Evolutionary conservation across 2,113 vertebrate species (phyloP).

Genomic region (Apaloderma vittatum): DNA sequence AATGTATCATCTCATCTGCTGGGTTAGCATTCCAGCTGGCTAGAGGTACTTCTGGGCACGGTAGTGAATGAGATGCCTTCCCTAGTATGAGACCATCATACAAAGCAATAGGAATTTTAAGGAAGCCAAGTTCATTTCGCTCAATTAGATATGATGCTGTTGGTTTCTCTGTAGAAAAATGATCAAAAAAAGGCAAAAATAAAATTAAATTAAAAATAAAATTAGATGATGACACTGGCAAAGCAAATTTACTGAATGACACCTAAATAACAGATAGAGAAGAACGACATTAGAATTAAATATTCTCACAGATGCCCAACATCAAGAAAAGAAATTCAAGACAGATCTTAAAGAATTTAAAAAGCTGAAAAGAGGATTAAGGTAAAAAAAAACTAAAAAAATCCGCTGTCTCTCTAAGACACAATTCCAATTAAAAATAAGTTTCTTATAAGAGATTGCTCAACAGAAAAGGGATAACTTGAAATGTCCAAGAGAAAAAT

Average conservation of each 20-base stretch:
- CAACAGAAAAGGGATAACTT: not conserved
- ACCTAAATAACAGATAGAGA: not conserved
- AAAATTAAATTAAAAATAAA: not conserved
- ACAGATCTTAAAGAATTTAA: not conserved
- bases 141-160: not conserved
- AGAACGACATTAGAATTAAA: not conserved
- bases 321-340: not conserved
- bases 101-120: not conserved
- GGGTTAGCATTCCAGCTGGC: not conserved
- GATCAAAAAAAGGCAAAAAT: not conserved
- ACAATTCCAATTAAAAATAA: not conserved
- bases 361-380: not conserved
- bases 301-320: not conserved
- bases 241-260: not conserved
- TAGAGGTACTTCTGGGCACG: not conserved
- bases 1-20: not conserved
- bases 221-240: not conserved
- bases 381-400: not conserved
- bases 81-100: not conserved
- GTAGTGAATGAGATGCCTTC: not conserved
- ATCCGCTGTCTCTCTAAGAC: not conserved
- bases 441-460: not conserved
- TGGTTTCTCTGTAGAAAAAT: not conserved
- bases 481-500: not conserved
- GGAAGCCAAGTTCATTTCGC: not conserved